Evolutionary conservation across 2,113 vertebrate species (phyloP).

Genomic region (Piprites chloris): DNA sequence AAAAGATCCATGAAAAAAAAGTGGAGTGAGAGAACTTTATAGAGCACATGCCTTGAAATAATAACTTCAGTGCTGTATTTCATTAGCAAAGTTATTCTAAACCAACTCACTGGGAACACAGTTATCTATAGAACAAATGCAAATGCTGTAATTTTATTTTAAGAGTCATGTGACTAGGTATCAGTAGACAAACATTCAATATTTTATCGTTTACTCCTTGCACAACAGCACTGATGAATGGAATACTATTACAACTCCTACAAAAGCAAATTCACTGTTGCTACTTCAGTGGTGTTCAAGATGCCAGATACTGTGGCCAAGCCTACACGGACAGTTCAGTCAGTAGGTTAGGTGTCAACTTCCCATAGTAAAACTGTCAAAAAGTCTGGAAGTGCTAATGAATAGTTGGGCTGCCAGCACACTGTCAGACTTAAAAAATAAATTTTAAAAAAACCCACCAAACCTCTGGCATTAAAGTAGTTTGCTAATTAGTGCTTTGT

Average conservation of each 20-base stretch:
- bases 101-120: background rate
- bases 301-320: background rate
- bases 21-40: rapidly evolving
- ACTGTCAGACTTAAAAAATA: background rate
- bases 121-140: background rate
- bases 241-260: background rate
- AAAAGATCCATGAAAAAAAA: background rate
- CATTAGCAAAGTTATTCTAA: background rate
- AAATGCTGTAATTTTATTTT: background rate
- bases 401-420: background rate
- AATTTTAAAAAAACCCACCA: too few species aligned
- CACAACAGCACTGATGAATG: background rate
- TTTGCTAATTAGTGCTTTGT: background rate
- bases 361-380: background rate
- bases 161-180: background rate
- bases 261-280: background rate
- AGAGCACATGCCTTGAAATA: background rate
- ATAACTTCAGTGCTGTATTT: background rate
- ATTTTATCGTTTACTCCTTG: background rate
- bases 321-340: background rate
- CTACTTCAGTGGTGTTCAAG: background rate
- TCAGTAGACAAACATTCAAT: background rate
- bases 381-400: background rate
- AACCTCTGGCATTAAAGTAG: background rate
- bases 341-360: background rate